Conservation (phyloP, 2,113 vertebrate species). For the Nycticorax nycticorax region DNA sequence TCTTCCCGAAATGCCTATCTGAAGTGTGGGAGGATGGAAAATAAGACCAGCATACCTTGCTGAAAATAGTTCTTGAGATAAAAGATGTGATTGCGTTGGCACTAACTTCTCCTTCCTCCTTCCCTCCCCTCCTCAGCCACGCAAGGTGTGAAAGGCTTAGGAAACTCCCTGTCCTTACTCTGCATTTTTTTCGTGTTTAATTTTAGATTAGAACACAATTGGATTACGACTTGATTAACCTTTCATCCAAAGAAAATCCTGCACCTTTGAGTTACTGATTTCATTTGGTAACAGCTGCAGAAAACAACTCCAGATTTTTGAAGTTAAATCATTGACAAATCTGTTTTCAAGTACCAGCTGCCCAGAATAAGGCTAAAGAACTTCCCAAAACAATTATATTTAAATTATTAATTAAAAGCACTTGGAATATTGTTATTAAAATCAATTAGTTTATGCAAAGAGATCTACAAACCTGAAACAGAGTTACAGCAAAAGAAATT, state of each 20-base stretch:
- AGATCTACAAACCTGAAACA: conserved; percentile 20
- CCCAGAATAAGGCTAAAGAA: conserved; percentile 5
- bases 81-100: conserved; percentile 22
- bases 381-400: conserved; percentile 13
- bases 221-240: not conserved
- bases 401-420: conserved; percentile 47
- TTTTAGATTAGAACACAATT: conserved; percentile 23
- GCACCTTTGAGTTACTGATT: conserved; percentile 7
- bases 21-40: not conserved
- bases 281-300: not conserved
- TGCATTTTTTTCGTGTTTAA: not conserved
- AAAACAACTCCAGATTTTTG: conserved; percentile 14
- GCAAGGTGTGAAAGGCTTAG: not conserved
- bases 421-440: conserved; percentile 38
- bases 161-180: not conserved
- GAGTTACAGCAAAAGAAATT: not conserved
- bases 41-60: not conserved
- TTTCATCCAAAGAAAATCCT: not conserved
- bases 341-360: not conserved
- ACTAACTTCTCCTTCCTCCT: not conserved
- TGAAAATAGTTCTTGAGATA: conserved; percentile 43
- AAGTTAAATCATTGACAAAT: conserved; percentile 15
- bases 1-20: not conserved
- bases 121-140: not conserved
- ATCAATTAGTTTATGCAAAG: conserved; percentile 46